A percentile compares a stretch with the other conserved stretches of the same genome.
Conservation (phyloP, 2,888 invertebrate species). For the Drosophila mettleri region DNA sequence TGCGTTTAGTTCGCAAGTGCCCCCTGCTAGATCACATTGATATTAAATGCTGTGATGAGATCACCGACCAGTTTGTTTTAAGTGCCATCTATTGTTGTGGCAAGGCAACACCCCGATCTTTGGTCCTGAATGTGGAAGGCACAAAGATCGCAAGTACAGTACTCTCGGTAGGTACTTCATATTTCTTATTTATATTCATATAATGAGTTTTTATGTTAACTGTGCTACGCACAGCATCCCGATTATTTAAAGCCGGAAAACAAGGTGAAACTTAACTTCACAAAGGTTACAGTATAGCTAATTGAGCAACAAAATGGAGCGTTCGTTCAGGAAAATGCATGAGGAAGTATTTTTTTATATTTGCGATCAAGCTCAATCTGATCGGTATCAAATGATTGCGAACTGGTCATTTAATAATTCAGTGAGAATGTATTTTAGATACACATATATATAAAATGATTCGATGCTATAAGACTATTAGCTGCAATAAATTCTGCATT, state of each 20-base stretch:
- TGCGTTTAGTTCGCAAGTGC: slow-evolving; percentile 55
- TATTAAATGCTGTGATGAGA: slow-evolving; percentile 50
- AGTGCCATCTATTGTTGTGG: slow-evolving; percentile 51
- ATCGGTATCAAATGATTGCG: slow-evolving; percentile 55
- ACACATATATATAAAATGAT: slow-evolving; percentile 31
- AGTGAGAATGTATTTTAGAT: slow-evolving; percentile 34
- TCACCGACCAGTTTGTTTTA: slow-evolving; percentile 59
- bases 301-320: background rate
- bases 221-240: slow-evolving; percentile 39
- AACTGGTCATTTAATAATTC: slow-evolving; percentile 47
- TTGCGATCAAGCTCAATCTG: slow-evolving; percentile 49
- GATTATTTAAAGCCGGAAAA: slow-evolving; percentile 54
- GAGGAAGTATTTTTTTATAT: slow-evolving; percentile 63
- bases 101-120: slow-evolving; percentile 25
- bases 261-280: slow-evolving; percentile 57
- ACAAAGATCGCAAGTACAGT: slow-evolving; percentile 44
- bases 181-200: background rate
- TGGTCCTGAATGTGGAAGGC: slow-evolving; percentile 47
- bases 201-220: background rate
- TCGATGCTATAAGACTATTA: slow-evolving; percentile 39
- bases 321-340: slow-evolving; percentile 20
- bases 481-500: slow-evolving; percentile 75
- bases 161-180: slow-evolving; percentile 35
- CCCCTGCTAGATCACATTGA: slow-evolving; percentile 41
- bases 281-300: slow-evolving; percentile 7